Base-by-base conservation (phyloP, 2,113 vertebrate genomes). In the Oophaga pumilio region DNA sequence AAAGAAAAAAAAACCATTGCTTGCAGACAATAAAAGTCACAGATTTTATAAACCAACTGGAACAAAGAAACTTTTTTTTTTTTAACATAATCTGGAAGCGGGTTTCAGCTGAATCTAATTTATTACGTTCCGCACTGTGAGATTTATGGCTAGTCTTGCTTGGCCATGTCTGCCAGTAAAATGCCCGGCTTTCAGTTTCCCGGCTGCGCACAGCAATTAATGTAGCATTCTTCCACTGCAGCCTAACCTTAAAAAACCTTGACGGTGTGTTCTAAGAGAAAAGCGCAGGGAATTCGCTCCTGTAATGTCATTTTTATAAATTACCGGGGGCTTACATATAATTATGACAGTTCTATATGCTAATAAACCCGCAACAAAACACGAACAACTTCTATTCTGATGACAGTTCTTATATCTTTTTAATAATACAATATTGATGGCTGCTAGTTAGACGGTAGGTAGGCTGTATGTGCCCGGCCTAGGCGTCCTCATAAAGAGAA, bases 31-130 rank as follows among this genome's bases (percentile, higher is more conserved):
- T 33, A 79, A 43, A 26, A 66, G 85, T 69, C 4, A 0, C 12
- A 53, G 59, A 60, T 80, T 6, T 0, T 43, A 89, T 0, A 24
- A 17, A 91, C 62, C 24, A 50, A 85, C 89, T 80, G 89, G 91
- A 91, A 43, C 33, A 86, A 90, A 85, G 85, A 85, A 89, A 90
- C 73, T 52, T 89, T 90, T 89, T 87, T 90, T 79, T 50, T 17
- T 79, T 80, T 18, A 60, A 80, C 60, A 59, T 53, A 83, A 92
- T 89, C 86, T 82, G 57, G 82, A 90, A 89, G 89, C 81, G 62
- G 71, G 89, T 89, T 93, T 91, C 89, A 92, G 86, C 89, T 0
- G 1, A 90, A 43, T 74, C 26, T 83, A 53, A 90, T 91, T 93
- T 89, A 91, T 86, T 90, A 84, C 64, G 76, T 90, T 91, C 88